Base-by-base conservation (phyloP, 2,113 vertebrate genomes). In the Piaya cayana region DNA sequence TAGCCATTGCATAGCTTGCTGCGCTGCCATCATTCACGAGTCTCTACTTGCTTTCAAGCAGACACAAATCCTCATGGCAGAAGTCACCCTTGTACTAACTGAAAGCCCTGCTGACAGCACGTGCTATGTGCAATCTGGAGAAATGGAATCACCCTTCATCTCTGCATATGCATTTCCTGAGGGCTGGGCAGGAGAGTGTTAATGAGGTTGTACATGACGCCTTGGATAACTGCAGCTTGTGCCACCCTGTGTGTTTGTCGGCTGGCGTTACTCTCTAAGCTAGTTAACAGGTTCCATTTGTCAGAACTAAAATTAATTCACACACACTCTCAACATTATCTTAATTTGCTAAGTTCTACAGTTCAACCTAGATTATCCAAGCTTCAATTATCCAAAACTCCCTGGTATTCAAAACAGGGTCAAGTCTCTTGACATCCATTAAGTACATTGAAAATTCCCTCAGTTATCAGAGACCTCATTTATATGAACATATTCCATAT, bases 261-360 rank as follows among this genome's bases (percentile, higher is more conserved):
- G 77, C 77, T 64, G 85, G 42, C 88, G 74, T 67, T 36, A 29
- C 39, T 43, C 67, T 70, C 87, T 18, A 50, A 59, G 82, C 88
- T 60, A 47, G 63, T 64, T 92, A 74, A 67, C 69, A 7, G 55
- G 37, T 80, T 88, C 62, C 87, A 29, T 77, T 82, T 92, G 75
- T 93, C 87, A 91, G 84, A 42, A 92, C 81, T 90, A 82, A 96
- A 95, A 95, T 96, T 89, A 96, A 94, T 90, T 97, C 64, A 4
- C 89, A 26, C 65, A 11, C 47, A 14, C 43, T 60, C 90, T 71
- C 86, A 39, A 58, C 9, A 64, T 90, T 94, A 92, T 96, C 96
- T 95, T 96, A 90, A 96, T 96, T 97, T 96, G 90, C 79, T 97
- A 93, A 97, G 93, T 92, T 96, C 86, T 72, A 88, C 94, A 90